Evolutionary conservation across 2,888 invertebrate species (phyloP), one percentile per base, ranked within the genome.

Genomic region (Phengaris alcon): DNA sequence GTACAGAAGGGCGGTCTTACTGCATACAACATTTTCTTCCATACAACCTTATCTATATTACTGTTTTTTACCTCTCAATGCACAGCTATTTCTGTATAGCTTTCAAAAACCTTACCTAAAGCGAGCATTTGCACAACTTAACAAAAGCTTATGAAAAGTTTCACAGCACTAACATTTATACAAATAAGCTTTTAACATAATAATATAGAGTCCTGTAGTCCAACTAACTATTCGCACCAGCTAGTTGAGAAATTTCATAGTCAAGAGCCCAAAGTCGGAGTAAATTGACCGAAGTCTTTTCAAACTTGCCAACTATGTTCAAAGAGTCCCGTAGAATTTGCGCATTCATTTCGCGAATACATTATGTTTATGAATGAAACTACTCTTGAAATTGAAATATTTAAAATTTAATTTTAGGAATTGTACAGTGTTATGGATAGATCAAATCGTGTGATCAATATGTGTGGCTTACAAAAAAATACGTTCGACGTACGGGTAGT

Each of bases 161-260:
- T 6, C n/a, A 57, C 22, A 64, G 6, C 35, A 35, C 52, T 52
- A 12, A 52, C 59, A 22, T 22, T 15, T 59, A 22, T 22, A 59
- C 22, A 59, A 59, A 22, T 64, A 64, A 64, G 64, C 35, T 64
- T 64, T 64, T 64, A 64, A 64, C 64, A 44, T 64, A 59, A 59
- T 57, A 15, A 15, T 57, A 64, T 44, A 64, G 35, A 64, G 35
- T 64, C 12, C 35, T 12, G 3, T 4, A 35, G 35, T 35, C 12
- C 64, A 12, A 44, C 64, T 59, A 10, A 59, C 59, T 64, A 64
- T 64, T 44, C 35, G 22, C 64, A 64, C 52, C 52, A 52, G 52
- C 64, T 44, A 64, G 64, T 64, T 64, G 12, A 64, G 64, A 64
- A 64, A 64, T 64, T 64, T 64, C 44, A 64, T 44, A 64, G 64